phyloP scores from a whole-genome alignment of 2,797 vertebrate genomes.

The Enteromius argenteus region DNA sequence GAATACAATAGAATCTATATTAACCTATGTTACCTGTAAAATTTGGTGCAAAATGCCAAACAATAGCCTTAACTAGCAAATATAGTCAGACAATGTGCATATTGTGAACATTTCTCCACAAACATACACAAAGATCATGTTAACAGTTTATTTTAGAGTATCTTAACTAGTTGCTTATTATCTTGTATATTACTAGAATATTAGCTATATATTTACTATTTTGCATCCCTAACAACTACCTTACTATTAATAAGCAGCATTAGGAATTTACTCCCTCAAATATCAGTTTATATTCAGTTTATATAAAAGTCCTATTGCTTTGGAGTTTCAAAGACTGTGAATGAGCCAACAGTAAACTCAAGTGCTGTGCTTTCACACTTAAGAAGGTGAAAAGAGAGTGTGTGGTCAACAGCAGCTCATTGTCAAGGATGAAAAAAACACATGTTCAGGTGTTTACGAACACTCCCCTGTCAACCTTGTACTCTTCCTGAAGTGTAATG shows the following conservation, averaged over 20 bases:
- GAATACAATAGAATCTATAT: not conserved
- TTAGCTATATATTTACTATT: too few relatives aligned
- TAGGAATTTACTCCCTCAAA: too few relatives aligned
- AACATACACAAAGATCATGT: not conserved
- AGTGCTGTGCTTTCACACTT: slow-evolving; percentile 13
- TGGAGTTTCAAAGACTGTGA: not conserved
- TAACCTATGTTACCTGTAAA: not conserved
- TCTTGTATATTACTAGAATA: too few relatives aligned
- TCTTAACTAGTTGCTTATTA: too few relatives aligned
- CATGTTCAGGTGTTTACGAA: not conserved
- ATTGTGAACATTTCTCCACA: not conserved
- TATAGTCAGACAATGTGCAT: not conserved
- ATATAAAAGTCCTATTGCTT: not conserved
- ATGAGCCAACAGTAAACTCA: not conserved
- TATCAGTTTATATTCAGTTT: not conserved
- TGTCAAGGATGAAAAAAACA: not conserved
- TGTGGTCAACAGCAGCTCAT: slow-evolving; percentile 16
- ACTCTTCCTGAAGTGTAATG: not conserved
- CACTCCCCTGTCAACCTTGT: not conserved
- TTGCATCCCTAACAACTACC: too few relatives aligned
- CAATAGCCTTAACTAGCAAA: not conserved
- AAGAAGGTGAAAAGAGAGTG: not conserved
- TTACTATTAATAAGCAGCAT: too few relatives aligned
- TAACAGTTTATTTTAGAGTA: too few relatives aligned
- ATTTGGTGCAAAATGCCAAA: not conserved